Evolutionary conservation across 2,888 invertebrate species (phyloP).

Genomic region (Gibbula magus): DNA sequence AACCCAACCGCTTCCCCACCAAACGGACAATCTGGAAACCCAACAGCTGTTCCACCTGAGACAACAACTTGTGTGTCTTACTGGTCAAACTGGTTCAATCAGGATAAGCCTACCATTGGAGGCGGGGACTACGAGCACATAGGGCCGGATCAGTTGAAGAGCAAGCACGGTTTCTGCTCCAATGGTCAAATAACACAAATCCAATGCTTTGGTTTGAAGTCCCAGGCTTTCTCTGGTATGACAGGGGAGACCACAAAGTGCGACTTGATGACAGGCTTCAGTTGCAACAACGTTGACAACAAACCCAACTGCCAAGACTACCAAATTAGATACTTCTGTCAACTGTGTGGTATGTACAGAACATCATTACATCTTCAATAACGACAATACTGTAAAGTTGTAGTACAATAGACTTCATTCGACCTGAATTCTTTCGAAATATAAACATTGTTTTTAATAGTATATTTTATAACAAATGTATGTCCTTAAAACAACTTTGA

Average conservation of each 20-base stretch:
- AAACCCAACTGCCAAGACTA: constrained; percentile 62
- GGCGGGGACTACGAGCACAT: constrained; percentile 59
- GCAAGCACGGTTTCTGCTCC: constrained; percentile 48
- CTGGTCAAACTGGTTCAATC: constrained; percentile 65
- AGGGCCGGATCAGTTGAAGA: background rate
- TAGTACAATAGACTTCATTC: no score
- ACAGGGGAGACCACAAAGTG: constrained; percentile 55
- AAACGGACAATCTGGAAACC: background rate
- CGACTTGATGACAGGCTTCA: constrained; percentile 82
- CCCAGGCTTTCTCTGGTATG: background rate
- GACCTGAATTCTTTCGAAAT: no score
- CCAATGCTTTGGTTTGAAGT: constrained; percentile 53
- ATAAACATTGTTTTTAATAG: no score
- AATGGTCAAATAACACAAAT: constrained; percentile 62
- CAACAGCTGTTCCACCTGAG: background rate
- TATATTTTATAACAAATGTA: no score
- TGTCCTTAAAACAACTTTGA: no score
- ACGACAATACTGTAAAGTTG: no score
- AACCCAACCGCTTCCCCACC: background rate
- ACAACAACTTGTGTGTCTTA: constrained; percentile 10
- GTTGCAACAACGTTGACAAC: constrained; percentile 77
- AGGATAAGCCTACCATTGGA: constrained; percentile 52
- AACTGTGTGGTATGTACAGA: constrained; percentile 22
- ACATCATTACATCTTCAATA: no score
- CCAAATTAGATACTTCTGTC: constrained; percentile 65